These are phyloP conservation scores for Cynocephalus volans DNA, from an alignment of 2,113 vertebrate genomes.

Conservation along the genomic window DNA sequence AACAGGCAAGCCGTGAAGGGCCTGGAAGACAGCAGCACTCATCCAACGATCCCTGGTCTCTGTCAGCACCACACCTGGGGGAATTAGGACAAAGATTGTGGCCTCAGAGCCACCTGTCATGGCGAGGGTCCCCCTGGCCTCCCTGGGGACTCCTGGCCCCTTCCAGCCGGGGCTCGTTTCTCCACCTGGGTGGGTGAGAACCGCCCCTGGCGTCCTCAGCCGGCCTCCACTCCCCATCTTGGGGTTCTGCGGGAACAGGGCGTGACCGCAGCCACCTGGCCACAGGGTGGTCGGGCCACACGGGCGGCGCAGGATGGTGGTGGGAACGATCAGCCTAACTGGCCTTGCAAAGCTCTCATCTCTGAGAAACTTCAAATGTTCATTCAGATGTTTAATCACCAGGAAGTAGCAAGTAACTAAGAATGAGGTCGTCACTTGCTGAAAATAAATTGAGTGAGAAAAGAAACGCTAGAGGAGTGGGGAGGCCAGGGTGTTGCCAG, in stretches of 20 bases:
- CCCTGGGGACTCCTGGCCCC: neutral
- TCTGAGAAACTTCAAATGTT: neutral
- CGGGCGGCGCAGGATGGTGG: fast-evolving
- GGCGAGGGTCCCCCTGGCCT: neutral
- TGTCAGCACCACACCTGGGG: conserved; percentile 87
- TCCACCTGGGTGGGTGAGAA: neutral
- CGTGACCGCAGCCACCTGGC: neutral
- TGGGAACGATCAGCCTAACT: fast-evolving
- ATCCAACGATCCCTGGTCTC: conserved; percentile 84
- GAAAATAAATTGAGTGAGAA: neutral
- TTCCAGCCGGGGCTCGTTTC: neutral
- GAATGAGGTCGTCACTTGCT: neutral
- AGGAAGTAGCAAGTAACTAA: neutral
- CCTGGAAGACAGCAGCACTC: neutral
- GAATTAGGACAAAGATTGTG: neutral
- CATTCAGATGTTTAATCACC: neutral
- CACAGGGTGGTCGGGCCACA: fast-evolving
- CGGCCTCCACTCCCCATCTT: neutral
- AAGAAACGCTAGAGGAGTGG: neutral
- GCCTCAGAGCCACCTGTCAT: fast-evolving
- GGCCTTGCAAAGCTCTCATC: fast-evolving
- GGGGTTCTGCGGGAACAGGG: neutral
- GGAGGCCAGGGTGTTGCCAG: neutral
- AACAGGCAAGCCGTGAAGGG: fast-evolving
- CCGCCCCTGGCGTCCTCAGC: neutral